Evolutionary conservation across 2,113 vertebrate genomes (phyloP).

Genomic region (Dipodomys spectabilis): DNA sequence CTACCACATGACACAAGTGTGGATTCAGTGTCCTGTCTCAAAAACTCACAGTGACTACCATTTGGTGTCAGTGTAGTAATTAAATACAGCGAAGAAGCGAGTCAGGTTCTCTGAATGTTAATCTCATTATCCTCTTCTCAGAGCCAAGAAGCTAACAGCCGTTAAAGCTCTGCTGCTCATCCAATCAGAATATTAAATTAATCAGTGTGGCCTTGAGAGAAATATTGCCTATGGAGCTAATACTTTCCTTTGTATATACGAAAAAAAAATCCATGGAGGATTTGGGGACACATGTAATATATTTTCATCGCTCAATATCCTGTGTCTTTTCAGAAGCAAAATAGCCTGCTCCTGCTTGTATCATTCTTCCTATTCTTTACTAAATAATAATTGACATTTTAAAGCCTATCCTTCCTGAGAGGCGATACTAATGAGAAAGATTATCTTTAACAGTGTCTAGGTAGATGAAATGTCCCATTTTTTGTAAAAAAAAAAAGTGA

Average conservation of each 20-base stretch:
- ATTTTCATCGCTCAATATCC: constrained; percentile 39
- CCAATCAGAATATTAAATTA: constrained; percentile 90
- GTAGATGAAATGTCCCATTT: not conserved
- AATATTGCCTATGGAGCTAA: constrained; percentile 82
- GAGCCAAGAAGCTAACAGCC: constrained; percentile 88
- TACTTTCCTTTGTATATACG: constrained; percentile 77
- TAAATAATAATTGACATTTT: not conserved
- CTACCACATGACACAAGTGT: not conserved
- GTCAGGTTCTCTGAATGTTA: constrained; percentile 87
- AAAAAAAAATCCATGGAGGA: constrained; percentile 42
- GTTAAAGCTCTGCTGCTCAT: constrained; percentile 85
- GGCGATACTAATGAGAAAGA: not conserved
- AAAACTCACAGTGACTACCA: constrained; percentile 77
- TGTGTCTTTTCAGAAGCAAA: not conserved
- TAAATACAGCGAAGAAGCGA: constrained; percentile 86
- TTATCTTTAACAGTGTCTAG: not conserved
- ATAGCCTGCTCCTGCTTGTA: not conserved
- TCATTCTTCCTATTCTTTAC: not conserved
- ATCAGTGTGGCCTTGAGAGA: constrained; percentile 82
- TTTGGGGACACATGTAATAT: constrained; percentile 8
- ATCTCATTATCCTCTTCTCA: constrained; percentile 89
- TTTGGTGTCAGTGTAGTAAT: constrained; percentile 88
- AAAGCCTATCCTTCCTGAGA: not conserved
- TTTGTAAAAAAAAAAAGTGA: not conserved
- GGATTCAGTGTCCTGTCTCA: constrained; percentile 74